phyloP scores from a whole-genome alignment of 2,113 vertebrate genomes.

The Leuciscus idus region DNA sequence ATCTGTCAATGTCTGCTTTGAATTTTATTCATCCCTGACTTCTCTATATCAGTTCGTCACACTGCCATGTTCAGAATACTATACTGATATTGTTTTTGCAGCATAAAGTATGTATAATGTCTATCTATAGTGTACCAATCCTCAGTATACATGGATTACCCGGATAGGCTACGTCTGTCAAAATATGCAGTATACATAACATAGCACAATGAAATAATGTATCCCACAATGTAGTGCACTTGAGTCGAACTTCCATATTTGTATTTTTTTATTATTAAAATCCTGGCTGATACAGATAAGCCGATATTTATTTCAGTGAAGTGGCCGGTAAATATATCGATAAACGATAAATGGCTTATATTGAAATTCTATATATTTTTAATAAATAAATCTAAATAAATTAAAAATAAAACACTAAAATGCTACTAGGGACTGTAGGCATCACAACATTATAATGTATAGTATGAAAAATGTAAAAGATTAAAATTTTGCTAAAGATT shows the following conservation, averaged over 20 bases:
- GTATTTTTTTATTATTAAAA: neutral
- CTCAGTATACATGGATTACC: no score
- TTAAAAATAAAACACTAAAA: neutral
- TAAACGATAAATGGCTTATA: neutral
- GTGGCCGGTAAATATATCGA: neutral
- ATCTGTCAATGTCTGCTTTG: neutral
- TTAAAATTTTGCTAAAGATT: neutral
- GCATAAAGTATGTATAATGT: neutral
- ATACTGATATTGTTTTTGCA: neutral
- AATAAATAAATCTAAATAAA: neutral
- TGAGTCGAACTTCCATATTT: neutral
- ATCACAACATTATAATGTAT: neutral
- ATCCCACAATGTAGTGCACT: neutral
- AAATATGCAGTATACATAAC: no score
- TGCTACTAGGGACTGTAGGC: neutral
- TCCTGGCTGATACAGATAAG: neutral
- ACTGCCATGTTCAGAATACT: no score
- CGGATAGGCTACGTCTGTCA: no score
- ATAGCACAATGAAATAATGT: neutral
- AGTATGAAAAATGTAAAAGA: neutral
- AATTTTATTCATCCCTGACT: no score
- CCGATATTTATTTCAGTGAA: neutral
- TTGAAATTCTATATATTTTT: neutral
- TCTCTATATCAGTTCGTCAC: no score
- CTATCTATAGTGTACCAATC: neutral